These are phyloP conservation scores for Drosophila baimaii DNA, from an alignment of 1,140 invertebrate genomes.

Conservation along the genomic window DNA sequence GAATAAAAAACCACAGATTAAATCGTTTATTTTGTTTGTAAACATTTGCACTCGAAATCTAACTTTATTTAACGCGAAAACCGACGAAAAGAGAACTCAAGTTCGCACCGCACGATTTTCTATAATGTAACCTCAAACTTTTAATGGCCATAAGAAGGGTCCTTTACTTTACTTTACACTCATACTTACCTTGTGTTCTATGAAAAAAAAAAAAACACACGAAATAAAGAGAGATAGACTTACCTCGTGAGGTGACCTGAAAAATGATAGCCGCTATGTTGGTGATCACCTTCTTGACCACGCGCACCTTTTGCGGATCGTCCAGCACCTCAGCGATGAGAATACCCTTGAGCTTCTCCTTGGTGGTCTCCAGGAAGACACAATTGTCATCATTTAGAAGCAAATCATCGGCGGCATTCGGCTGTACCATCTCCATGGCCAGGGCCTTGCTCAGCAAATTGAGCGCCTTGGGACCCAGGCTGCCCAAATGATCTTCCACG, in stretches of 20 bases:
- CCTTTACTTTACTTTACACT: background rate
- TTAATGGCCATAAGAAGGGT: background rate
- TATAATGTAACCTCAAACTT: conserved; percentile 3
- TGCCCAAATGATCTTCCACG: conserved; percentile 91
- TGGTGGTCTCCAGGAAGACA: conserved; percentile 92
- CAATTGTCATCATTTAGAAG: conserved; percentile 89
- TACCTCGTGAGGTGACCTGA: conserved; percentile 86
- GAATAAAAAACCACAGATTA: conserved; percentile 1
- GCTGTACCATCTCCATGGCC: conserved; percentile 88
- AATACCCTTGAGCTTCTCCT: conserved; percentile 93
- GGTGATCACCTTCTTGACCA: conserved; percentile 85
- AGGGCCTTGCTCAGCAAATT: conserved; percentile 90
- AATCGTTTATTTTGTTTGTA: background rate
- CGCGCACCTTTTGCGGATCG: conserved; percentile 83
- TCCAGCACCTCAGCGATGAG: conserved; percentile 90
- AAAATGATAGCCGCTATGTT: conserved; percentile 89
- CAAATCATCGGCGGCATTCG: conserved; percentile 90
- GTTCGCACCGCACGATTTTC: background rate
- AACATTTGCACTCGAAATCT: background rate
- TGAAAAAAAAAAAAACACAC: background rate
- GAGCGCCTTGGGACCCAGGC: conserved; percentile 90
- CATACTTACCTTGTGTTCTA: conserved; percentile 17
- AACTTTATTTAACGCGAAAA: background rate
- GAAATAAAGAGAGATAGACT: conserved; percentile 46
- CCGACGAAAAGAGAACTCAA: background rate